Conservation (phyloP, 1,140 invertebrate species). For the Schlechtendalia chinensis region DNA sequence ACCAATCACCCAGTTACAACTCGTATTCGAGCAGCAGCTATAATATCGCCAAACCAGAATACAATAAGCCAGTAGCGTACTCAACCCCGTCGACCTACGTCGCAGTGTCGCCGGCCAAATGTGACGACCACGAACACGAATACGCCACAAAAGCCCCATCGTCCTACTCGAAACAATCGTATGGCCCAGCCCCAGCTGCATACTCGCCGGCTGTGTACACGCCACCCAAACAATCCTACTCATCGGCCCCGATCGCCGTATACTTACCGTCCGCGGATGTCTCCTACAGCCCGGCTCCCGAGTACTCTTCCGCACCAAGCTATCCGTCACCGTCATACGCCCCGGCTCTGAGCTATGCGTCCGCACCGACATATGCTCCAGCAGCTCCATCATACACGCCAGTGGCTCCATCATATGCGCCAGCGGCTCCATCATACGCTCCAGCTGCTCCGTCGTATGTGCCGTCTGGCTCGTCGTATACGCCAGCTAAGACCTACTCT, state of each 20-base stretch:
- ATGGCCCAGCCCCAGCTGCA: constrained; percentile 3
- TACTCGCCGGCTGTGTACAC: constrained; percentile 3
- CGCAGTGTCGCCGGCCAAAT: background rate
- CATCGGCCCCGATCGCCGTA: constrained; percentile 24
- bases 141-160: constrained; percentile 34
- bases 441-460: constrained; percentile 22
- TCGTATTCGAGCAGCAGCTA: constrained; percentile 42
- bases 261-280: background rate
- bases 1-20: constrained; percentile 20
- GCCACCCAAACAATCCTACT: constrained; percentile 30
- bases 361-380: background rate
- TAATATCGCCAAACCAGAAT: constrained; percentile 26
- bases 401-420: background rate
- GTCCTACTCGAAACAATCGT: constrained; percentile 29
- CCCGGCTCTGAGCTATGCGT: background rate
- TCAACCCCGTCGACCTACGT: constrained; percentile 21
- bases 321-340: constrained; percentile 3
- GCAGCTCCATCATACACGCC: constrained; percentile 5
- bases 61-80: constrained; percentile 18
- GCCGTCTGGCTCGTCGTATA: background rate
- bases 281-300: background rate
- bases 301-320: constrained; percentile 16
- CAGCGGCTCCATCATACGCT: background rate
- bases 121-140: constrained; percentile 31
- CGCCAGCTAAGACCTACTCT: constrained; percentile 37